Evolutionary conservation across 2,888 invertebrate genomes (phyloP).

Genomic region (Lasius platythorax): DNA sequence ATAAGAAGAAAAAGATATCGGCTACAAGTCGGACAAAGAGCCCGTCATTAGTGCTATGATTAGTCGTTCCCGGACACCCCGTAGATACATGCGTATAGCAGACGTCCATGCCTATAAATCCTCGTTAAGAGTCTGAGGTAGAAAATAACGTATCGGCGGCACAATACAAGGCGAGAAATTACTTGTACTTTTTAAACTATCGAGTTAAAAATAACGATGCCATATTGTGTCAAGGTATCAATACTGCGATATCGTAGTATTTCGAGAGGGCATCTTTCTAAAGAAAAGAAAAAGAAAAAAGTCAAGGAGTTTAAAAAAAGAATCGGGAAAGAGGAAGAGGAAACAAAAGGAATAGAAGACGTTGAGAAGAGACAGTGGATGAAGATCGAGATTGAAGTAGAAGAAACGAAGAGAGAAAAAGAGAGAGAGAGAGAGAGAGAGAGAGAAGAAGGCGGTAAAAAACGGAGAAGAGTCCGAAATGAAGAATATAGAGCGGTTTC

Average conservation of each 20-base stretch:
- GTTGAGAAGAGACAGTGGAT: slow-evolving; percentile 22
- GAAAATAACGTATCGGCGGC: neutral
- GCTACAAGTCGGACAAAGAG: neutral
- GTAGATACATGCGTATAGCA: neutral
- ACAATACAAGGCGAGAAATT: neutral
- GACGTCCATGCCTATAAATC: slow-evolving; percentile 24
- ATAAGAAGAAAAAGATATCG: neutral
- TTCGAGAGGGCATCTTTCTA: neutral
- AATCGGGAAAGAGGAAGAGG: neutral
- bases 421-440: no score
- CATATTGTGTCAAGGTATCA: neutral
- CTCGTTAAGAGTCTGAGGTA: slow-evolving; percentile 12
- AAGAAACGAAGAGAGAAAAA: slow-evolving; percentile 9
- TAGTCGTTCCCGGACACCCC: slow-evolving; percentile 11
- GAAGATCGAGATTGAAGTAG: slow-evolving; percentile 38
- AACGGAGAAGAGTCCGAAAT: slow-evolving; percentile 20
- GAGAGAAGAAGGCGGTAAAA: slow-evolving; percentile 16
- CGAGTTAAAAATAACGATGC: slow-evolving; percentile 24
- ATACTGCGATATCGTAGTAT: slow-evolving; percentile 16
- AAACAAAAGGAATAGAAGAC: neutral
- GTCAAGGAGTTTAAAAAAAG: slow-evolving; percentile 16
- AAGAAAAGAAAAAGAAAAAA: neutral
- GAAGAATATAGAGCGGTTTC: slow-evolving; percentile 53
- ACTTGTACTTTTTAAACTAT: slow-evolving; percentile 6
- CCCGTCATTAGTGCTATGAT: slow-evolving; percentile 9